phyloP scores from a whole-genome alignment of 37 sponge, comb jelly and placozoan species.

The Bolinopsis microptera region DNA sequence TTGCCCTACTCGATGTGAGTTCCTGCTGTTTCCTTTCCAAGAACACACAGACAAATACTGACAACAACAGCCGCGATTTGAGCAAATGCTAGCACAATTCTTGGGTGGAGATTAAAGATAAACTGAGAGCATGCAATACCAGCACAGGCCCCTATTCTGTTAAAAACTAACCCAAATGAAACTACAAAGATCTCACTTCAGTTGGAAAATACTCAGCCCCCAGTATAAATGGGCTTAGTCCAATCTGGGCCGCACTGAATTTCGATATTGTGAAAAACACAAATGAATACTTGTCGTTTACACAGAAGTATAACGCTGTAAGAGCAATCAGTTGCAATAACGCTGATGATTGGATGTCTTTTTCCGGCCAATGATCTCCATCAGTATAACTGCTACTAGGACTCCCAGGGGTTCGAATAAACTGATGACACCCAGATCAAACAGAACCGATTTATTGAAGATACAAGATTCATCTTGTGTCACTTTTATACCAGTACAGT shows the following conservation, averaged over 20 bases:
- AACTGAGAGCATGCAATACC: background rate
- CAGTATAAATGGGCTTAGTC: background rate
- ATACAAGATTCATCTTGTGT: background rate
- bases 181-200: background rate
- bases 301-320: background rate
- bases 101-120: background rate
- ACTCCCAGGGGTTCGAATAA: slow-evolving; percentile 25
- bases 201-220: slow-evolving; percentile 23
- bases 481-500: background rate
- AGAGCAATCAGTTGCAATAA: background rate
- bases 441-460: background rate
- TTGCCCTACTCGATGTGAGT: background rate
- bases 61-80: background rate
- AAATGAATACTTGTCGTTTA: background rate
- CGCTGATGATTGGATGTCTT: background rate
- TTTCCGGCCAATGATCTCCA: background rate
- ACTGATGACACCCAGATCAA: slow-evolving; percentile 10
- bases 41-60: background rate
- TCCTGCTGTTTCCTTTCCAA: background rate
- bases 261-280: background rate
- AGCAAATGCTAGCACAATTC: background rate
- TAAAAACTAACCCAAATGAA: background rate
- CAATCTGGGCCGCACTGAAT: background rate
- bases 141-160: background rate
- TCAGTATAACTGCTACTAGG: background rate